A percentile compares a stretch with the other conserved stretches of the same genome.
Conservation (phyloP, 1,140 invertebrate genomes). For the Lasioglossum albipes region DNA sequence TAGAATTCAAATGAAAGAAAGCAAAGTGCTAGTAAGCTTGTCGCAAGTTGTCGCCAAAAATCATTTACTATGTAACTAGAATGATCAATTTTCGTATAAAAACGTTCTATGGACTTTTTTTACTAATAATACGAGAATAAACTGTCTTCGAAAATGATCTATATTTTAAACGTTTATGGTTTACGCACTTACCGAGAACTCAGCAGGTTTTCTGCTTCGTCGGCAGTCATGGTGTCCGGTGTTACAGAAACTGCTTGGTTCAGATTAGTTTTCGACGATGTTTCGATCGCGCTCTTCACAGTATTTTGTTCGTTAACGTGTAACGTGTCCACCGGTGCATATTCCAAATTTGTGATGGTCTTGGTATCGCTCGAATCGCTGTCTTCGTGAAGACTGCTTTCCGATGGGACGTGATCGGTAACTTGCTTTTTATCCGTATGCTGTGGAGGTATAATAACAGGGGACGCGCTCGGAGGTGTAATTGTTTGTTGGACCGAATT, state of each 20-base stretch:
- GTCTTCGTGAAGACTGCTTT: constrained; percentile 65
- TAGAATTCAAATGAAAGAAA: constrained; percentile 54
- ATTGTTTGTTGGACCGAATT: constrained; percentile 46
- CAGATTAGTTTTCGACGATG: constrained; percentile 59
- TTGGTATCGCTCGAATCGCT: constrained; percentile 71
- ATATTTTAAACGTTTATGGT: not conserved
- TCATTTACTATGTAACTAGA: constrained; percentile 31
- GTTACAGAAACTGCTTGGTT: constrained; percentile 60
- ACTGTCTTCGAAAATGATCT: not conserved
- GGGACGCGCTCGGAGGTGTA: constrained; percentile 30
- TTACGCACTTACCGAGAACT: constrained; percentile 85
- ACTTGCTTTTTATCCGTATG: constrained; percentile 40
- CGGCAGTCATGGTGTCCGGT: constrained; percentile 89
- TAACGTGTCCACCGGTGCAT: constrained; percentile 45
- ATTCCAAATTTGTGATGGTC: constrained; percentile 68
- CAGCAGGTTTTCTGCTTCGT: constrained; percentile 90
- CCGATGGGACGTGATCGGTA: constrained; percentile 36
- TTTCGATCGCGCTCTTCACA: constrained; percentile 48
- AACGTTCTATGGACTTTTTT: not conserved
- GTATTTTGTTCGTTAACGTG: constrained; percentile 55
- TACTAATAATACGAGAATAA: not conserved
- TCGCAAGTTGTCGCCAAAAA: constrained; percentile 32
- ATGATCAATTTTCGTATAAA: constrained; percentile 8
- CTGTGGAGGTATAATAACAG: constrained; percentile 37
- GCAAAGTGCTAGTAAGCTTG: constrained; percentile 43